These are phyloP conservation scores for Octodon degus DNA, from an alignment of 2,113 vertebrate genomes.

Conservation along the genomic window DNA sequence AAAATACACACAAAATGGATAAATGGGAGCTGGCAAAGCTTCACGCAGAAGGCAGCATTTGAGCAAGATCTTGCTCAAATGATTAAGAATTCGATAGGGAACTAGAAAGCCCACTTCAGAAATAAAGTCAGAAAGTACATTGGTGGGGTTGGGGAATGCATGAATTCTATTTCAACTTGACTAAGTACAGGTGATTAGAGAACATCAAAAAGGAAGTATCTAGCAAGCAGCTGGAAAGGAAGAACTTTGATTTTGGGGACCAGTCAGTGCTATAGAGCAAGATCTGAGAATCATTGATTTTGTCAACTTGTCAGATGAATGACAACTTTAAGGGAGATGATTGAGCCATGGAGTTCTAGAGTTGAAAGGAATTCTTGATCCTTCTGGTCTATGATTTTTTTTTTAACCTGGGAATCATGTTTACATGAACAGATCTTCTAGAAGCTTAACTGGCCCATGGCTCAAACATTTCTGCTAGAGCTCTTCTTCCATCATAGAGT, in stretches of 20 bases:
- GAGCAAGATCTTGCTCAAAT: neutral
- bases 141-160: neutral
- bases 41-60: neutral
- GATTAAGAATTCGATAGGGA: neutral
- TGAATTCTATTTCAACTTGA: neutral
- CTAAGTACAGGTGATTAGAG: neutral
- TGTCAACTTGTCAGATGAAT: neutral
- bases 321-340: neutral
- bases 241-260: neutral
- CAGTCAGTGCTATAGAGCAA: neutral
- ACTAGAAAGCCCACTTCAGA: neutral
- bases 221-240: neutral
- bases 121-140: neutral
- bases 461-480: neutral
- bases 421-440: neutral
- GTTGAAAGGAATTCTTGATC: neutral
- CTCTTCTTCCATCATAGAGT: neutral
- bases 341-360: neutral
- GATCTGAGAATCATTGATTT: neutral
- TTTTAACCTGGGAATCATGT: neutral
- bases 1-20: neutral
- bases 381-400: neutral
- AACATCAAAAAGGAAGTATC: neutral
- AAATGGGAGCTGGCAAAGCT: neutral
- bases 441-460: neutral